A percentile compares a stretch with the other conserved stretches of the same genome.
phyloP scores from a whole-genome alignment of 2,888 invertebrate genomes.

The Drosophila multiciliata region DNA sequence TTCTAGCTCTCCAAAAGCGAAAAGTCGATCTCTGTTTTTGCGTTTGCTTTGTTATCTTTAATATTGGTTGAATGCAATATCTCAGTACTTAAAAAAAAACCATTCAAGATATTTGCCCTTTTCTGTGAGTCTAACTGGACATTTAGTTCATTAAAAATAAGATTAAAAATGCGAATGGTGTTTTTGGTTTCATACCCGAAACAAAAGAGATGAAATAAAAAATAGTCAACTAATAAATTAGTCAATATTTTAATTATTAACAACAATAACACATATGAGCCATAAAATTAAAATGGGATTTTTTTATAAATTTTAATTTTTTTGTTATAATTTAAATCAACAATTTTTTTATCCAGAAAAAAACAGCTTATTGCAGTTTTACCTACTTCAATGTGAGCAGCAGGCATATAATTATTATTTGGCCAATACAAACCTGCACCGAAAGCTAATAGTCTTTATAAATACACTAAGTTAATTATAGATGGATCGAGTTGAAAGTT shows the following conservation, averaged over 20 bases:
- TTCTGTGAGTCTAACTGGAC: constrained; percentile 4
- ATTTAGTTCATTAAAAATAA: not conserved
- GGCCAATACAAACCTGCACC: constrained; percentile 5
- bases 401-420: not conserved
- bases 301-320: not conserved
- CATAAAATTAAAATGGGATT: not conserved
- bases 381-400: not conserved
- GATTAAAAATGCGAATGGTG: not conserved
- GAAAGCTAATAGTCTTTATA: constrained; percentile 34
- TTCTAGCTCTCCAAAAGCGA: constrained; percentile 31
- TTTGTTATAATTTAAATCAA: not conserved
- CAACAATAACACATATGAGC: not conserved
- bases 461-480: not conserved
- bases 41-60: constrained; percentile 57
- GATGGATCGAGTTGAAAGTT: not conserved
- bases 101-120: constrained; percentile 44
- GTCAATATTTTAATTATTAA: not conserved
- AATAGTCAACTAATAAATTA: not conserved
- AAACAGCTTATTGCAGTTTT: constrained; percentile 3
- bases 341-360: too few species aligned
- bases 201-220: constrained; percentile 6
- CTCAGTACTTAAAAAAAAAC: constrained; percentile 26
- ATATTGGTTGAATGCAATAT: constrained; percentile 69
- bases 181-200: constrained; percentile 11
- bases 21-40: constrained; percentile 32